Evolutionary conservation across 2,113 vertebrate species (phyloP).

Genomic region (Sinocyclocheilus grahami): DNA sequence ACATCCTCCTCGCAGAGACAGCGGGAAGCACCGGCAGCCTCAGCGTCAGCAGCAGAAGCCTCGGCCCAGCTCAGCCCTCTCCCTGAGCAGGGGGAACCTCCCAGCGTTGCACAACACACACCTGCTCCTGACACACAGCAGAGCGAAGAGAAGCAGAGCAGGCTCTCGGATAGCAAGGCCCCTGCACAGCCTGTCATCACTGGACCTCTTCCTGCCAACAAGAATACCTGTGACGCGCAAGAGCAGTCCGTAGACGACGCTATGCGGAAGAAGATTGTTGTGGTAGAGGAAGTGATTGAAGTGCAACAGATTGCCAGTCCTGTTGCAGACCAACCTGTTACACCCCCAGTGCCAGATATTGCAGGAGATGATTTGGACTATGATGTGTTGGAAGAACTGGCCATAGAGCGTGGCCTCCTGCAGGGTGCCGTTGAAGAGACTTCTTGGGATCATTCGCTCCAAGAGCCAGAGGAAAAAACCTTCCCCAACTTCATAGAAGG

Average conservation of each 20-base stretch:
- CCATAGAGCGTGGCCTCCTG: constrained; percentile 68
- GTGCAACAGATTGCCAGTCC: constrained; percentile 71
- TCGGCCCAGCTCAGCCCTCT: constrained; percentile 70
- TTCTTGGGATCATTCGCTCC: constrained; percentile 75
- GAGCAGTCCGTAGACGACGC: constrained; percentile 60
- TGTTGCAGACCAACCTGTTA: constrained; percentile 53
- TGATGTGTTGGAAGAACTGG: constrained; percentile 74
- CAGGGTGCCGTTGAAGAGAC: constrained; percentile 61
- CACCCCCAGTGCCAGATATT: constrained; percentile 56
- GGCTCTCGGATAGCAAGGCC: constrained; percentile 61
- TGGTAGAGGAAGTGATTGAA: constrained; percentile 80
- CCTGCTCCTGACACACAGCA: constrained; percentile 69
- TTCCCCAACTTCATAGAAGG: constrained; percentile 81
- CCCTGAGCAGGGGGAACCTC: constrained; percentile 70
- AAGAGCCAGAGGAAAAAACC: constrained; percentile 73
- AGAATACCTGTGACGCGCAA: constrained; percentile 55
- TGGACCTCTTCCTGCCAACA: neutral
- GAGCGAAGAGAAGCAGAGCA: constrained; percentile 61
- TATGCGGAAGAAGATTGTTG: constrained; percentile 80
- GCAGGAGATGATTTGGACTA: constrained; percentile 73
- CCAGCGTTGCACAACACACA: constrained; percentile 74
- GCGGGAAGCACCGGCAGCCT: constrained; percentile 72
- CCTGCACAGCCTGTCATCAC: constrained; percentile 58
- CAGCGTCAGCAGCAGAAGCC: constrained; percentile 69
- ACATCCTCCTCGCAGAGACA: constrained; percentile 72